phyloP scores from a whole-genome alignment of 2,888 invertebrate species.

The Cantharis rustica region DNA sequence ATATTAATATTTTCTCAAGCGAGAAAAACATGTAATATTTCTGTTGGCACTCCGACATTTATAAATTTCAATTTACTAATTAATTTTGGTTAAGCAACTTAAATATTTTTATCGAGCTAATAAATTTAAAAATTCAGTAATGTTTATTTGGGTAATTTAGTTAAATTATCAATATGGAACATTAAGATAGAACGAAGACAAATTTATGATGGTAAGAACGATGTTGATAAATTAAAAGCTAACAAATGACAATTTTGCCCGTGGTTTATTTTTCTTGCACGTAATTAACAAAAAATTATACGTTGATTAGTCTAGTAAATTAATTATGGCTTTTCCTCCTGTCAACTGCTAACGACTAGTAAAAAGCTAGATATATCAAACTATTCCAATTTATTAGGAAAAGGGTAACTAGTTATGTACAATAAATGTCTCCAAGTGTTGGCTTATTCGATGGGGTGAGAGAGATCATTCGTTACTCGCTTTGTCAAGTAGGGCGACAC shows the following conservation, averaged over 20 bases:
- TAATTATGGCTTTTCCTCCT: slow-evolving; percentile 16
- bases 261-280: not conserved
- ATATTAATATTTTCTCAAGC: too few relatives aligned
- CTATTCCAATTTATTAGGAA: slow-evolving; percentile 15
- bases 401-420: slow-evolving; percentile 21
- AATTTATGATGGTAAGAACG: not conserved
- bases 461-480: slow-evolving; percentile 27
- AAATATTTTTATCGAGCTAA: not conserved
- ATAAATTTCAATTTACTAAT: not conserved
- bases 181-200: not conserved
- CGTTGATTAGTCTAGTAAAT: not conserved
- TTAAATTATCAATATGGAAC: not conserved
- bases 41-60: not conserved
- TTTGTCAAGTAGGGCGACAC: slow-evolving; percentile 22
- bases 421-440: slow-evolving; percentile 25
- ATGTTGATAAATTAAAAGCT: not conserved
- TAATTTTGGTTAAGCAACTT: not conserved
- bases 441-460: slow-evolving; percentile 25
- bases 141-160: not conserved
- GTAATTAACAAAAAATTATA: slow-evolving; percentile 1
- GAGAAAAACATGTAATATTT: not conserved
- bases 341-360: slow-evolving; percentile 19
- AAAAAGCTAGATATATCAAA: slow-evolving; percentile 18
- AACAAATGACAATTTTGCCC: not conserved
- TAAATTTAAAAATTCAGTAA: not conserved